Evolutionary conservation across 1,140 invertebrate genomes (phyloP).

Genomic region (honey bee (Apis mellifera)): Amel_HAv3.1 CM009943.2:6929001-6929500

Average conservation of each 20-base stretch:
- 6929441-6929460: not conserved
- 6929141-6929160: constrained; percentile 71
- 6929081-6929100: constrained; percentile 78
- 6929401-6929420: not conserved
- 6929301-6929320: constrained; percentile 19
- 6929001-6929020: not conserved
- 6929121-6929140: constrained; percentile 51
- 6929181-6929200: constrained; percentile 43
- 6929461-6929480: too few relatives aligned
- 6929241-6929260: constrained; percentile 69
- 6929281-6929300: constrained; percentile 23
- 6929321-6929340: constrained; percentile 65
- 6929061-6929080: constrained; percentile 68
- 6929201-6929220: constrained; percentile 54
- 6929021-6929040: constrained; percentile 58
- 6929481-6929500: too few relatives aligned
- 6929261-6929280: constrained; percentile 68
- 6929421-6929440: too few relatives aligned
- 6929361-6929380: constrained; percentile 60
- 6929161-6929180: constrained; percentile 69
- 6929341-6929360: constrained; percentile 59
- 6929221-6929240: constrained; percentile 79
- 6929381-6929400: too few relatives aligned
- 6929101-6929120: constrained; percentile 77
- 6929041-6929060: constrained; percentile 64